A percentile compares a stretch with the other conserved stretches of the same genome.
phyloP scores from a whole-genome alignment of 1,140 invertebrate species.

The Sitobion miscanthi region DNA sequence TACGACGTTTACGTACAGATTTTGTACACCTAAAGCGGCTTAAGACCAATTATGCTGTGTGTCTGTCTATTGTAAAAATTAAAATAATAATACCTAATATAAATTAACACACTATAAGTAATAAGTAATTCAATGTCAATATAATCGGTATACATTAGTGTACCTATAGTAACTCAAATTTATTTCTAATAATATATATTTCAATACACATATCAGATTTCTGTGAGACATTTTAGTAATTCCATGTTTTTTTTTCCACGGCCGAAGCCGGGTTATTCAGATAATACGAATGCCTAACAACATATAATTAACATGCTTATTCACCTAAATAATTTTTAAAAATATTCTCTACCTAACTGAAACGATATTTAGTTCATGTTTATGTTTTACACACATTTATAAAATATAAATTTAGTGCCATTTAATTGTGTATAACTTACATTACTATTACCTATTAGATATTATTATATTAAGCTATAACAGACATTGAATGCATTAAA shows the following conservation, averaged over 20 bases:
- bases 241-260: not conserved
- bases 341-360: not conserved
- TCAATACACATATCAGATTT: not conserved
- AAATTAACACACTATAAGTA: too few species aligned
- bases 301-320: not conserved
- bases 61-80: too few species aligned
- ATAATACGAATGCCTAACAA: not conserved
- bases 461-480: not conserved
- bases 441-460: not conserved
- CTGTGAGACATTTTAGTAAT: not conserved
- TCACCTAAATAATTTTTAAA: not conserved
- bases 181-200: not conserved
- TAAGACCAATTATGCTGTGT: too few species aligned
- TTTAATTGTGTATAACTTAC: not conserved
- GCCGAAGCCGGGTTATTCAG: not conserved
- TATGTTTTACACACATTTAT: not conserved
- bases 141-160: not conserved
- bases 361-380: not conserved
- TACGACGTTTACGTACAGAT: too few species aligned
- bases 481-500: not conserved
- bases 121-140: not conserved
- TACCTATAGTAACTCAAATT: not conserved
- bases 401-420: not conserved
- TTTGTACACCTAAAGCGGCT: too few species aligned
- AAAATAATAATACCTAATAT: too few species aligned